These are phyloP conservation scores for Bradynema listronoti DNA, from an alignment of 1,140 invertebrate species.

Conservation along the genomic window DNA sequence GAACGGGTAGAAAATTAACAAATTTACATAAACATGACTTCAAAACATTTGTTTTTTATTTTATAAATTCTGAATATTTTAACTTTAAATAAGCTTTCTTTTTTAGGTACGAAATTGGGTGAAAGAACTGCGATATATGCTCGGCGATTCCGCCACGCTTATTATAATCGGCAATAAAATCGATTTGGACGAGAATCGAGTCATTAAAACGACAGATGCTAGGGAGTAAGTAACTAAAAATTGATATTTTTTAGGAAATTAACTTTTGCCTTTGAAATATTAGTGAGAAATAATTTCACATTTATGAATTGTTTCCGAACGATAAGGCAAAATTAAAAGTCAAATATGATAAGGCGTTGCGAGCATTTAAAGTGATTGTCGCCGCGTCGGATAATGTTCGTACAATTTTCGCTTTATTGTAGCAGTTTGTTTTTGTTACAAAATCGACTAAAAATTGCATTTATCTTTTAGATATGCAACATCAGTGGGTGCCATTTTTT, in stretches of 20 bases:
- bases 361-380: neutral
- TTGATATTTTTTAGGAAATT: conserved; percentile 2
- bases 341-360: neutral
- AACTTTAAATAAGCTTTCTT: conserved; percentile 8
- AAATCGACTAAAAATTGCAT: too few species aligned
- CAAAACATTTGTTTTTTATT: neutral
- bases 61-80: neutral
- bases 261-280: neutral
- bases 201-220: conserved; percentile 75
- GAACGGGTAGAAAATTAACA: too few species aligned
- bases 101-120: conserved; percentile 92
- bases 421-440: neutral
- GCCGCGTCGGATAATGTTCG: neutral
- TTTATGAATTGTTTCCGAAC: neutral
- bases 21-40: too few species aligned
- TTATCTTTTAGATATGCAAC: conserved; percentile 70
- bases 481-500: conserved; percentile 85
- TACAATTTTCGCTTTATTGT: neutral
- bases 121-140: conserved; percentile 89
- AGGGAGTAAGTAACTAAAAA: conserved; percentile 66
- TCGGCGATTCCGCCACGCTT: conserved; percentile 81
- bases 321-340: neutral
- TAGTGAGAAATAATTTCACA: neutral
- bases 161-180: conserved; percentile 95
- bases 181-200: conserved; percentile 83